Conservation (phyloP, 2,113 vertebrate genomes). For the Periophthalmus modestus region DNA sequence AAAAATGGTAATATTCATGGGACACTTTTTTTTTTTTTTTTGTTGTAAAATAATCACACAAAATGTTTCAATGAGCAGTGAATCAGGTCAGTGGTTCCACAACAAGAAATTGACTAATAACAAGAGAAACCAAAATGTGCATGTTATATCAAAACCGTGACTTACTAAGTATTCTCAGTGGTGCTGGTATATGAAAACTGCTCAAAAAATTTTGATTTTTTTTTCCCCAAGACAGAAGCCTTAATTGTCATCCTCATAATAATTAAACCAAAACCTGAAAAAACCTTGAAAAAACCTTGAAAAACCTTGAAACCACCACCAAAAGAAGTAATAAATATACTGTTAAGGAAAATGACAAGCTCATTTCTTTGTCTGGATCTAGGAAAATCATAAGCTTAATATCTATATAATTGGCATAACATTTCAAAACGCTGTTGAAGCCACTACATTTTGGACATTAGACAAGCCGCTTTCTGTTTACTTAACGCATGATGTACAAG, state of each 20-base stretch:
- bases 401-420: neutral
- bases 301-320: neutral
- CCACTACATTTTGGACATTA: neutral
- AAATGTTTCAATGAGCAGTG: constrained; percentile 30
- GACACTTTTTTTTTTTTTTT: constrained; percentile 5
- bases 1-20: constrained; percentile 15
- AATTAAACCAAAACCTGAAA: no score
- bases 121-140: neutral
- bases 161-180: neutral
- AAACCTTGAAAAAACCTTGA: neutral
- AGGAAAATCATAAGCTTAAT: neutral
- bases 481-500: neutral
- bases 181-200: no score
- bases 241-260: no score
- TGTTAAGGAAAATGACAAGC: neutral
- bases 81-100: neutral
- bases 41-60: constrained; percentile 17
- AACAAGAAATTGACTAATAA: neutral
- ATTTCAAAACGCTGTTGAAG: neutral
- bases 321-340: neutral
- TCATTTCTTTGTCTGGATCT: neutral
- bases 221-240: no score
- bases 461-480: neutral
- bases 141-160: neutral
- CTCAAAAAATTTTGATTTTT: no score